Conservation (phyloP, 2,113 vertebrate species). For the Hirundichthys speculiger region DNA sequence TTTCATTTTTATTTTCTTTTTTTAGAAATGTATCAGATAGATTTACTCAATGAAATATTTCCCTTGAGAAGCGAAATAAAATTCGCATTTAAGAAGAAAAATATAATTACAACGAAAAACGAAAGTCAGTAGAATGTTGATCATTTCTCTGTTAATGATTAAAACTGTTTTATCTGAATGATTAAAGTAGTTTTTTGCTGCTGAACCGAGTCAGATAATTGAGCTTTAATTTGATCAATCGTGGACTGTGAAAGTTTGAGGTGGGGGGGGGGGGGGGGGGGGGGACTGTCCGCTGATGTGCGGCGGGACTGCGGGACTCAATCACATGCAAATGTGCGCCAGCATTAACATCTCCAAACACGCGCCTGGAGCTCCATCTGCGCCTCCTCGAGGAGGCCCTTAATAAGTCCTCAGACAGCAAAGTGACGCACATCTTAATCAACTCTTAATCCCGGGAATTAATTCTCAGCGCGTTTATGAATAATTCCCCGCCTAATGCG, state of each 20-base stretch:
- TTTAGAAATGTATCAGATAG: too few species aligned
- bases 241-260: background rate
- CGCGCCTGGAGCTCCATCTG: conserved; percentile 93
- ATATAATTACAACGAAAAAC: too few species aligned
- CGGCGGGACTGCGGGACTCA: conserved; percentile 74
- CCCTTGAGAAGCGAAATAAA: too few species aligned
- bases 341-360: conserved; percentile 97
- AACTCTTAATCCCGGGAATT: conserved; percentile 96
- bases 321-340: conserved; percentile 91
- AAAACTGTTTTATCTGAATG: background rate
- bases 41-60: too few species aligned
- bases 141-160: too few species aligned
- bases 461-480: conserved; percentile 92
- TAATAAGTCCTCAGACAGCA: conserved; percentile 96
- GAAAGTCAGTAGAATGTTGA: too few species aligned
- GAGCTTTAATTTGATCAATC: conserved; percentile 16
- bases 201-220: background rate
- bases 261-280: too few species aligned
- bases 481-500: conserved; percentile 87
- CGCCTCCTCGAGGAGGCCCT: conserved; percentile 86
- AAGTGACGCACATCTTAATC: conserved; percentile 98
- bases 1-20: too few species aligned
- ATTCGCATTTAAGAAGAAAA: too few species aligned
- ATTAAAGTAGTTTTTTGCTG: background rate
- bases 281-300: background rate